phyloP scores from a whole-genome alignment of 2,113 vertebrate species.

The Erythrocercus mccallii region DNA sequence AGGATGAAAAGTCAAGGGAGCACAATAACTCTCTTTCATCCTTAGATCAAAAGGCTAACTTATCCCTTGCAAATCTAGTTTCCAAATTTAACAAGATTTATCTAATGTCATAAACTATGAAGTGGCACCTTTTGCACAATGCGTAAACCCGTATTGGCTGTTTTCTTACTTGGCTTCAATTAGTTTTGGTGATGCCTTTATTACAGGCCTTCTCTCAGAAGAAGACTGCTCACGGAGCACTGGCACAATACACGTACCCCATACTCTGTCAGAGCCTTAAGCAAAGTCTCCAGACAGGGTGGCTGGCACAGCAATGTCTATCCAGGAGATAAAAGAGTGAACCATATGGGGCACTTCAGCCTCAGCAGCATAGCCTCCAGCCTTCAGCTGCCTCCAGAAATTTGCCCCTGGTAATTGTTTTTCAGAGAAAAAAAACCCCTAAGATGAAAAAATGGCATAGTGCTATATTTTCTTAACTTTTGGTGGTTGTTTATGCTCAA shows the following conservation, averaged over 20 bases:
- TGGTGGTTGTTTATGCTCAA: neutral
- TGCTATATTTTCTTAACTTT: neutral
- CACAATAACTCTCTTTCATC: neutral
- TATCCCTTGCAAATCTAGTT: neutral
- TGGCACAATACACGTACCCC: rapidly evolving
- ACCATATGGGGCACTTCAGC: neutral
- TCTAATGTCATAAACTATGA: neutral
- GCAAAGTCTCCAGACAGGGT: neutral
- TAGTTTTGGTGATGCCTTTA: neutral
- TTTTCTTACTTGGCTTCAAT: neutral
- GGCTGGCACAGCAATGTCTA: neutral
- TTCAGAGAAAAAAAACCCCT: neutral
- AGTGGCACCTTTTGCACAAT: neutral
- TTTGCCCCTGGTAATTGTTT: neutral
- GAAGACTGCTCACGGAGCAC: neutral
- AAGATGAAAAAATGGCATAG: neutral
- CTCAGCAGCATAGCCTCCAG: neutral
- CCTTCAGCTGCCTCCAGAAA: neutral
- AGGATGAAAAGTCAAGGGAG: neutral
- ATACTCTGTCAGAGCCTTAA: neutral
- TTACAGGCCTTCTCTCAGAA: neutral
- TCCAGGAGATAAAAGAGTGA: neutral
- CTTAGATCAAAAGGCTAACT: neutral
- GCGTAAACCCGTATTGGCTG: neutral
- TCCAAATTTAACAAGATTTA: neutral